Conservation (phyloP, 2,888 invertebrate species). For the Aphidius colemani region DNA sequence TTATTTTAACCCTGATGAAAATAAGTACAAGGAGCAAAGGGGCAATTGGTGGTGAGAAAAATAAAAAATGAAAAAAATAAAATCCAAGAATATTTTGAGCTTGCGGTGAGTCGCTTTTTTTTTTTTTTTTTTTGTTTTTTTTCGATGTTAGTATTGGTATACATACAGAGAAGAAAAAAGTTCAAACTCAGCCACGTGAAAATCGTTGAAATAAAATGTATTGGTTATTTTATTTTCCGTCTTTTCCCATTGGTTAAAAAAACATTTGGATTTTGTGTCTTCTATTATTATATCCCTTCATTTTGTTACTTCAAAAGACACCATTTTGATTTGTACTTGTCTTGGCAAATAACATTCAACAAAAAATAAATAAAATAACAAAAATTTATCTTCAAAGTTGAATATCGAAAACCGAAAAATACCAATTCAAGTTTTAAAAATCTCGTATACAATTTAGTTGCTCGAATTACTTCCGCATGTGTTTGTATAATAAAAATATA, state of each 20-base stretch:
- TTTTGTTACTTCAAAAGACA: slow-evolving; percentile 5
- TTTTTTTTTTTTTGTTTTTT: slow-evolving; percentile 8
- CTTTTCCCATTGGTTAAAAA: slow-evolving; percentile 45
- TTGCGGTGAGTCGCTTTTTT: slow-evolving; percentile 10
- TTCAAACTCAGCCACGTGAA: slow-evolving; percentile 29
- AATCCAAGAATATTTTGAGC: neutral
- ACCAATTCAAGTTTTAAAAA: too few relatives aligned
- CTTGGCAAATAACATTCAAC: too few relatives aligned
- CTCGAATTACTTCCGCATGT: too few relatives aligned
- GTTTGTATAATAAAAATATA: too few relatives aligned
- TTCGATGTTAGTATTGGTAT: slow-evolving; percentile 25
- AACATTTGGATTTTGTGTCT: slow-evolving; percentile 22
- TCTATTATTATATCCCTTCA: slow-evolving; percentile 17
- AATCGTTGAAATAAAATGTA: slow-evolving; percentile 54
- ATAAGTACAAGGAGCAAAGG: slow-evolving; percentile 5
- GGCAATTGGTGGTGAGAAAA: slow-evolving; percentile 24
- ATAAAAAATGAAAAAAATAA: slow-evolving; percentile 4
- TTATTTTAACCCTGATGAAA: slow-evolving; percentile 9
- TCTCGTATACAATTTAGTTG: too few relatives aligned
- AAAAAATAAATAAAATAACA: too few relatives aligned
- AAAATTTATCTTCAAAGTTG: too few relatives aligned
- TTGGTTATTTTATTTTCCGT: slow-evolving; percentile 49
- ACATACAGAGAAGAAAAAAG: slow-evolving; percentile 37
- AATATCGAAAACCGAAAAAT: too few relatives aligned
- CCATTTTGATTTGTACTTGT: neutral